Evolutionary conservation across 2,888 invertebrate species (phyloP).

Genomic region (Rhopalosiphum nymphaeae): DNA sequence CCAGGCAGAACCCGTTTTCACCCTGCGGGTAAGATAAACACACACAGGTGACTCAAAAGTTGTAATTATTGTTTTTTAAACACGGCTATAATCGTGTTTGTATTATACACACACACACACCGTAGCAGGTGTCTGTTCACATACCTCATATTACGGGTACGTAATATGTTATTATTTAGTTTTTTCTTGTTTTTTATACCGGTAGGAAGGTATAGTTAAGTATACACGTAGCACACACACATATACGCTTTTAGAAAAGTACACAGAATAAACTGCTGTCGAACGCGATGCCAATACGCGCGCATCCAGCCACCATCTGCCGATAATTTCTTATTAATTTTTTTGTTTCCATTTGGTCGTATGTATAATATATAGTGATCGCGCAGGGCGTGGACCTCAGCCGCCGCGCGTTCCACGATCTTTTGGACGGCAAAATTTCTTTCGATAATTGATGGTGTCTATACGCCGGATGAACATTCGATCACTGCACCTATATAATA

Average conservation of each 20-base stretch:
- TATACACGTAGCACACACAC: not conserved
- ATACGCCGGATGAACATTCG: not conserved
- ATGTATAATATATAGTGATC: not conserved
- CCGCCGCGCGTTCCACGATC: conserved; percentile 15
- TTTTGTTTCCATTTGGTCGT: not conserved
- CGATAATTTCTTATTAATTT: conserved; percentile 50
- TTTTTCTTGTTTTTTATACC: conserved; percentile 26
- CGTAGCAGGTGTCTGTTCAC: conserved; percentile 60
- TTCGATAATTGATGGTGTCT: conserved; percentile 16
- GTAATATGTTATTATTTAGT: conserved; percentile 55
- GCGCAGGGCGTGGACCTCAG: conserved; percentile 32
- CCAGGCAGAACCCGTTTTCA: conserved; percentile 44
- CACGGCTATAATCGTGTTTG: conserved; percentile 47
- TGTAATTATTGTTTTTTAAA: conserved; percentile 62
- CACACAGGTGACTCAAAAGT: conserved; percentile 60
- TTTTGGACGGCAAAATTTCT: conserved; percentile 12
- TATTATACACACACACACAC: not conserved
- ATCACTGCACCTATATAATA: not conserved
- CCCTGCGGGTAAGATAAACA: conserved; percentile 56
- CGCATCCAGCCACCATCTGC: conserved; percentile 52
- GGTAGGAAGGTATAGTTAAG: not conserved
- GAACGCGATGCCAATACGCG: conserved; percentile 40
- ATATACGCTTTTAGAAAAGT: conserved; percentile 45
- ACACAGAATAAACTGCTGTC: conserved; percentile 61
- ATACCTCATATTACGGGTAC: conserved; percentile 52